Conservation (phyloP, 2,113 vertebrate genomes). For the Macquaria australasica region DNA sequence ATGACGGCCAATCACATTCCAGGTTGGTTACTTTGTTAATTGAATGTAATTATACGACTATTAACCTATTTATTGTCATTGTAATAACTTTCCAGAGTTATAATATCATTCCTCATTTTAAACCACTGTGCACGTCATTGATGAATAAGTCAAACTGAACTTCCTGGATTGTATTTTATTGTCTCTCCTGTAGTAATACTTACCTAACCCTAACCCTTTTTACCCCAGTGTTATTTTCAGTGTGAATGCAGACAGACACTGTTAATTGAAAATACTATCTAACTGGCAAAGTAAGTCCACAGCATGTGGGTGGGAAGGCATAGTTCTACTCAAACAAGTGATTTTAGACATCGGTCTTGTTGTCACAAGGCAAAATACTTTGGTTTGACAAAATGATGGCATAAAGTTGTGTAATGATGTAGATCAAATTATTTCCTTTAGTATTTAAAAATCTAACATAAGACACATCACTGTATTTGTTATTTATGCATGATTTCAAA, state of each 20-base stretch:
- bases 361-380: background rate
- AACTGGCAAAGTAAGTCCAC: background rate
- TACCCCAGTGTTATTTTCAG: background rate
- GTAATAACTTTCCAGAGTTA: no score
- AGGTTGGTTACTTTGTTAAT: background rate
- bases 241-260: background rate
- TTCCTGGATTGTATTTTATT: background rate
- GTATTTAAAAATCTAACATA: background rate
- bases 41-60: background rate
- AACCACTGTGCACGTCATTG: background rate
- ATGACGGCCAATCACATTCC: background rate
- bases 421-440: background rate
- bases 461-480: background rate
- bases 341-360: background rate
- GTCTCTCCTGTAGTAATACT: background rate
- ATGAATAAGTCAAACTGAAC: slow-evolving; percentile 5
- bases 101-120: background rate
- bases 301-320: background rate
- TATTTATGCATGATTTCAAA: background rate
- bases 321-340: background rate
- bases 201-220: background rate
- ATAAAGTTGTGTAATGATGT: background rate
- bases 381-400: background rate
- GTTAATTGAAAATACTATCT: background rate
- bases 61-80: no score